Evolutionary conservation across 2,113 vertebrate species (phyloP).

Genomic region (Eonycteris spelaea): DNA sequence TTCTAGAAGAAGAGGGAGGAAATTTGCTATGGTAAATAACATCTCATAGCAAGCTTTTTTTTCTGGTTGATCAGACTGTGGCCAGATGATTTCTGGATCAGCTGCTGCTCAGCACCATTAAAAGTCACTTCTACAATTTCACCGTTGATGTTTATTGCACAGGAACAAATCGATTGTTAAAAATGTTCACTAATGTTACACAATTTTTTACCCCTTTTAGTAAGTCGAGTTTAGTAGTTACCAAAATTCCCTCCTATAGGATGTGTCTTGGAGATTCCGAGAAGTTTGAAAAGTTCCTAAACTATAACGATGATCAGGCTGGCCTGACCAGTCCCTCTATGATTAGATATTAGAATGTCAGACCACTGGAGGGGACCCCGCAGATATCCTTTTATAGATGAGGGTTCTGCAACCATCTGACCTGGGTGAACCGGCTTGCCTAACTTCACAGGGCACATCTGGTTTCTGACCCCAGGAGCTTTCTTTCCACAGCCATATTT

Average conservation of each 20-base stretch:
- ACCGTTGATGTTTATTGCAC: not conserved
- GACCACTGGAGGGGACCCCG: not conserved
- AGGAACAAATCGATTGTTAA: not conserved
- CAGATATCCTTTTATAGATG: not conserved
- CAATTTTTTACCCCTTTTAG: not conserved
- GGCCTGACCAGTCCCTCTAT: not conserved
- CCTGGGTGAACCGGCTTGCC: not conserved
- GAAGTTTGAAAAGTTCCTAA: not conserved
- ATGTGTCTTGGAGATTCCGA: not conserved
- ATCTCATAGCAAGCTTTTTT: not conserved
- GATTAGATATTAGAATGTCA: not conserved
- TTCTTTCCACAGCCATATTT: not conserved
- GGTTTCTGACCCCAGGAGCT: not conserved
- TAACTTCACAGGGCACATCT: not conserved
- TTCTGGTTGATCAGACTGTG: not conserved
- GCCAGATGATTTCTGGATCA: not conserved
- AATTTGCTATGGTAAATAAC: not conserved
- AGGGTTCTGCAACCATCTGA: not conserved
- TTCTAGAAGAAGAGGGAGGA: slow-evolving; percentile 13
- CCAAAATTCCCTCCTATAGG: not conserved
- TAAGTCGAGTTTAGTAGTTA: not conserved
- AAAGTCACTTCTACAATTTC: not conserved
- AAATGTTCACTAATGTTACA: not conserved
- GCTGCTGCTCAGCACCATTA: not conserved
- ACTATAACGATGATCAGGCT: not conserved